These are phyloP conservation scores for Coendou prehensilis DNA, from an alignment of 2,797 vertebrate species.

Conservation along the genomic window DNA sequence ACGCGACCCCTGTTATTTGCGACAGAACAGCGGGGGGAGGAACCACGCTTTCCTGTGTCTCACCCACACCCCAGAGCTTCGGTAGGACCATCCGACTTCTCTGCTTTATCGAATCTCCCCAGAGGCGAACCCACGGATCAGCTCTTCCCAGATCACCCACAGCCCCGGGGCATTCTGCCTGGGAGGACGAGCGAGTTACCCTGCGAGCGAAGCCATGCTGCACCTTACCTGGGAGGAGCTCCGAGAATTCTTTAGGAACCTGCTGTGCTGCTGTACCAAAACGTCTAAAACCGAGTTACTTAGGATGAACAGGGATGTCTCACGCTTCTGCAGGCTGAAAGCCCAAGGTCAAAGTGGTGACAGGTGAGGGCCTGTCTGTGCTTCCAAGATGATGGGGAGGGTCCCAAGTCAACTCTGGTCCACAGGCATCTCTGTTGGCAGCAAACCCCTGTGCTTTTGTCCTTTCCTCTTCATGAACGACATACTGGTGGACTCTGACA, in stretches of 20 bases:
- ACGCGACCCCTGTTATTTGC: background rate
- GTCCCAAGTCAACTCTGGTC: background rate
- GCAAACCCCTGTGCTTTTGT: conserved; percentile 29
- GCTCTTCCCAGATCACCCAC: background rate
- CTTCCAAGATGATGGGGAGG: background rate
- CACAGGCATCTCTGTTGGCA: conserved; percentile 11
- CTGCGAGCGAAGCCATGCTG: background rate
- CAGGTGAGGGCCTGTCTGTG: background rate
- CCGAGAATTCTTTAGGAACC: background rate
- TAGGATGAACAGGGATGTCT: background rate
- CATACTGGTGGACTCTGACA: conserved; percentile 42
- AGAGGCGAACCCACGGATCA: background rate
- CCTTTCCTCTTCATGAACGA: conserved; percentile 62
- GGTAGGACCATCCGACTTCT: background rate
- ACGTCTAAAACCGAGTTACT: background rate
- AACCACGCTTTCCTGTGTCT: background rate
- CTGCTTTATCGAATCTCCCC: background rate
- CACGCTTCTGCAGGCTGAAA: background rate
- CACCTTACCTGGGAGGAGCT: background rate
- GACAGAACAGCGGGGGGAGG: background rate
- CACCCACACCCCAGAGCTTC: background rate
- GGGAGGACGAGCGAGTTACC: background rate
- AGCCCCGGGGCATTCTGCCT: background rate
- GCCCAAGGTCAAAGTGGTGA: background rate
- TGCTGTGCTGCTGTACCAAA: background rate